A percentile compares a stretch with the other conserved stretches of the same genome.
Evolutionary conservation across 2,888 invertebrate genomes (phyloP).

Genomic region (Drosophila phalerata): DNA sequence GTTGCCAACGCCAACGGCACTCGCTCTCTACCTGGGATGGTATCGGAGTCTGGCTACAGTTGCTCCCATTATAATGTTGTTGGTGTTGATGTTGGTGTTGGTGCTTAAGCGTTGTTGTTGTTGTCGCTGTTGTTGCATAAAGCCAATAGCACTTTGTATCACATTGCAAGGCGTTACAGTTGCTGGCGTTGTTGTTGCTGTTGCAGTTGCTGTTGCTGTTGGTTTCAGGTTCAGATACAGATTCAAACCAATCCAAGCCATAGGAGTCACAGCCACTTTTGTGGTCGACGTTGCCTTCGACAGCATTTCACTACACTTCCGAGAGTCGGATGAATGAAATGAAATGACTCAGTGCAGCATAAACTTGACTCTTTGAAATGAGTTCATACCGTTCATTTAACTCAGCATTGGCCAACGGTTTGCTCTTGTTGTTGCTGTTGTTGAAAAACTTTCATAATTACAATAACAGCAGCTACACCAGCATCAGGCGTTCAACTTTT

Average conservation of each 20-base stretch:
- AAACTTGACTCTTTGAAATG: slow-evolving; percentile 76
- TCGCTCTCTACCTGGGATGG: slow-evolving; percentile 40
- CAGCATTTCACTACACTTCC: slow-evolving; percentile 75
- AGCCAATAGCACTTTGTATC: slow-evolving; percentile 73
- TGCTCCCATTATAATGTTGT: slow-evolving; percentile 54
- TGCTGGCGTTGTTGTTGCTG: slow-evolving; percentile 39
- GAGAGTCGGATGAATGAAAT: slow-evolving; percentile 70
- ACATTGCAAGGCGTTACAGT: slow-evolving; percentile 69
- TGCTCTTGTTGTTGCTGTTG: slow-evolving; percentile 12
- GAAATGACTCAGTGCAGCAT: slow-evolving; percentile 63
- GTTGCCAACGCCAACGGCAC: slow-evolving; percentile 57
- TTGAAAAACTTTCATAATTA: slow-evolving; percentile 76
- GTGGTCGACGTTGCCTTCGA: slow-evolving; percentile 56
- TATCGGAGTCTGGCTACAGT: slow-evolving; percentile 37
- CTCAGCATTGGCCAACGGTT: slow-evolving; percentile 44
- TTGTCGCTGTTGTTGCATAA: slow-evolving; percentile 60
- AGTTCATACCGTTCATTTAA: slow-evolving; percentile 72
- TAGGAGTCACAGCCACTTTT: slow-evolving; percentile 60
- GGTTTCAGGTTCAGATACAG: slow-evolving; percentile 68
- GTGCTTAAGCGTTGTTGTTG: slow-evolving; percentile 33
- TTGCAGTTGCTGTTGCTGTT: slow-evolving; percentile 29
- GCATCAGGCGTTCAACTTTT: slow-evolving; percentile 57
- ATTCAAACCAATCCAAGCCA: slow-evolving; percentile 27
- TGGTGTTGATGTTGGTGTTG: slow-evolving; percentile 27
- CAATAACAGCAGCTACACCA: slow-evolving; percentile 34